phyloP scores from a whole-genome alignment of 2,888 invertebrate genomes.

The Noctuana brunneofusca region DNA sequence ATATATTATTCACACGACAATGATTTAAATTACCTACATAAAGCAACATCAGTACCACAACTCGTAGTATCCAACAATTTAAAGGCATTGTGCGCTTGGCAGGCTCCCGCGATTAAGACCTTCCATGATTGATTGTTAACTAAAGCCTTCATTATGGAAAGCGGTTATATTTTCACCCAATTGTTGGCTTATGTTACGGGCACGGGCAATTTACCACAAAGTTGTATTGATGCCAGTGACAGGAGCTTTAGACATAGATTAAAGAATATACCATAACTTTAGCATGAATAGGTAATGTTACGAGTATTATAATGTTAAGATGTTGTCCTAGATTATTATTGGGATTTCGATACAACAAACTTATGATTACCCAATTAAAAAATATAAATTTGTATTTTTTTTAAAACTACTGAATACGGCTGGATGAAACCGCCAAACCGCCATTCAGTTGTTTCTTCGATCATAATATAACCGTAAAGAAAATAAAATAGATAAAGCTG shows the following conservation, averaged over 20 bases:
- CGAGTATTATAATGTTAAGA: too few relatives aligned
- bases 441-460: too few relatives aligned
- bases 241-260: not conserved
- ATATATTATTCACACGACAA: conserved; percentile 5
- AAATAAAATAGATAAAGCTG: too few relatives aligned
- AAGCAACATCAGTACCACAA: not conserved
- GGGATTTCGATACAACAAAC: too few relatives aligned
- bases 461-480: too few relatives aligned
- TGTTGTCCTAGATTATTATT: too few relatives aligned
- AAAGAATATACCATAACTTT: too few relatives aligned
- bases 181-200: not conserved
- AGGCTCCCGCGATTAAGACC: not conserved
- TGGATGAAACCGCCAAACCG: too few relatives aligned
- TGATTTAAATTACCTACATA: not conserved
- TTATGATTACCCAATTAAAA: too few relatives aligned
- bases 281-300: too few relatives aligned
- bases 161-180: conserved; percentile 12
- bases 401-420: too few relatives aligned
- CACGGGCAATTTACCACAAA: conserved; percentile 1
- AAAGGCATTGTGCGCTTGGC: not conserved
- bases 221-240: not conserved
- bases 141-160: conserved; percentile 8
- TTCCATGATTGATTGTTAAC: not conserved
- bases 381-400: too few relatives aligned
- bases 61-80: not conserved